These are phyloP conservation scores for Numida meleagris DNA, from an alignment of 2,113 vertebrate genomes.

Conservation along the genomic window DNA sequence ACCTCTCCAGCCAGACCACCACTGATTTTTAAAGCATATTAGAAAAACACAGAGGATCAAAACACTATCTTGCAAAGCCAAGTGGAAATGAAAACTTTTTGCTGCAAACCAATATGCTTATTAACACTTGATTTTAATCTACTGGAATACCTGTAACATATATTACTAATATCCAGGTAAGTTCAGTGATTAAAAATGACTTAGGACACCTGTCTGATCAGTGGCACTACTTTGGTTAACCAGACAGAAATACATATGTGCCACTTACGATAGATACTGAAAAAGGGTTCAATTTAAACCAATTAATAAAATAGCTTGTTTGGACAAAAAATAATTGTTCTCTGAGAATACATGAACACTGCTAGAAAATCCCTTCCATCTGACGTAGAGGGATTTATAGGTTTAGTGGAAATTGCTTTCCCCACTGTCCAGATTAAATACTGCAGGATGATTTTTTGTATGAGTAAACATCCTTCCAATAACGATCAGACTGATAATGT, in stretches of 20 bases:
- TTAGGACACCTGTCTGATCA: background rate
- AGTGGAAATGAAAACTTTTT: background rate
- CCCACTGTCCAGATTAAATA: slow-evolving; percentile 86
- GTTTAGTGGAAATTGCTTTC: slow-evolving; percentile 90
- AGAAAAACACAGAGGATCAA: background rate
- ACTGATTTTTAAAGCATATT: background rate
- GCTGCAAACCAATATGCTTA: background rate
- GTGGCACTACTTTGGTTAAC: background rate
- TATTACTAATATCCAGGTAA: background rate
- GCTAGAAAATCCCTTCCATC: slow-evolving; percentile 86
- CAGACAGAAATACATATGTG: background rate
- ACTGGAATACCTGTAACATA: background rate
- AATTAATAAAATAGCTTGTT: slow-evolving; percentile 62
- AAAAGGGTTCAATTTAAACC: slow-evolving; percentile 40
- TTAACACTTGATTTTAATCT: background rate
- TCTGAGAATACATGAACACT: slow-evolving; percentile 63
- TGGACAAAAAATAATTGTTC: slow-evolving; percentile 52
- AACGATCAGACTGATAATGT: slow-evolving; percentile 77
- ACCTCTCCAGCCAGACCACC: background rate
- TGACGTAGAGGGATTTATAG: slow-evolving; percentile 90
- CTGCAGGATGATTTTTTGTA: slow-evolving; percentile 76
- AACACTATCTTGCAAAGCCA: background rate
- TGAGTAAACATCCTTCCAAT: slow-evolving; percentile 80
- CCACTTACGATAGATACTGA: background rate
- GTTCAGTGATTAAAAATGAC: background rate